Evolutionary conservation across 2,113 vertebrate genomes (phyloP).

Genomic region (Meriones unguiculatus): DNA sequence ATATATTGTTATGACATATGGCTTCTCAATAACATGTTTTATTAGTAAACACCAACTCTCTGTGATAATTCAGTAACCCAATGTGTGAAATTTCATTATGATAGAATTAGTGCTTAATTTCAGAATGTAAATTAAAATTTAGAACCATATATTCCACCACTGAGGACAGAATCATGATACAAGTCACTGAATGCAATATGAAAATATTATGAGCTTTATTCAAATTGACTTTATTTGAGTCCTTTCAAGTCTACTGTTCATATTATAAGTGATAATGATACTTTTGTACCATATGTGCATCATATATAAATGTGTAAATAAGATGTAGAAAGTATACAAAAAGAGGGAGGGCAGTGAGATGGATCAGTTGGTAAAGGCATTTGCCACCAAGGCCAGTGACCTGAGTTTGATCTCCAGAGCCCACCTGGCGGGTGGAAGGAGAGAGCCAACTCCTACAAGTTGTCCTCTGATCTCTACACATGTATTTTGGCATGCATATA

Average conservation of each 20-base stretch:
- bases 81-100: conserved; percentile 55
- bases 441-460: not conserved
- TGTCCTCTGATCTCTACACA: not conserved
- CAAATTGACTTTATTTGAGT: conserved; percentile 26
- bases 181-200: not conserved
- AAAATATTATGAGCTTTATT: conserved; percentile 54
- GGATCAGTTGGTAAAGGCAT: not conserved
- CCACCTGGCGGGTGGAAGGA: not conserved
- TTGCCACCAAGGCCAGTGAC: not conserved
- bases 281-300: not conserved
- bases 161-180: not conserved
- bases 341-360: not conserved
- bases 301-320: not conserved
- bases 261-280: not conserved
- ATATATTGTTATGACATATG: conserved; percentile 36
- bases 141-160: not conserved
- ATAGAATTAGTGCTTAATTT: not conserved
- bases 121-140: conserved; percentile 42
- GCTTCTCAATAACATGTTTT: conserved; percentile 47
- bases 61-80: conserved; percentile 52
- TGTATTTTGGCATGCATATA: not conserved
- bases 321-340: not conserved
- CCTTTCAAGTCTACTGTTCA: not conserved
- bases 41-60: conserved; percentile 13
- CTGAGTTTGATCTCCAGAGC: not conserved